Evolutionary conservation across 2,888 invertebrate genomes (phyloP), one percentile per base, ranked within the genome.

Genomic region (Acrobasis repandana): DNA sequence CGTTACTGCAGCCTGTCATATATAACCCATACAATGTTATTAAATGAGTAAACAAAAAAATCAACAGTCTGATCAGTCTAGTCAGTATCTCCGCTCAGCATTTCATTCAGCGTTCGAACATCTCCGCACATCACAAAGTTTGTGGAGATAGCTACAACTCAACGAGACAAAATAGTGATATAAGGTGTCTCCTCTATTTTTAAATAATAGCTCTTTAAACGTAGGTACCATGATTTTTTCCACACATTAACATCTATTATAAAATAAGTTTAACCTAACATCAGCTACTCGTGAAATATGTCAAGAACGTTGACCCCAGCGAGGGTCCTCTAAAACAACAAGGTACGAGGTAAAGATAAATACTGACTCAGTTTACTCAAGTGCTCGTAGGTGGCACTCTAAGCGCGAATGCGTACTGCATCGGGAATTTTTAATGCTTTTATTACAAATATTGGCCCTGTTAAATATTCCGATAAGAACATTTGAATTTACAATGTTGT

Each of bases 311-410:
- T 83, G 83, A 86, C 86, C 87, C 71, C 70, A 69, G 71, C 73
- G 76, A 76, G 75, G 75, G 73, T 77, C 52, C 80, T 80, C 80
- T 86, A 84, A 82, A 83, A 86, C 82, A 85, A 87, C 84, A 83
- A 75, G 75, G 74, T 74, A 75, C 75, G 76, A 82, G 77, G 79
- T 78, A 79, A 86, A 88, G 82, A 80, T 78, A 88, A 88, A 90
- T 81, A 88, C 52, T 16, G 60, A 46, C 47, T 33, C 52, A 47
- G 60, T 60, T 60, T 60, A 33, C 51, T 52, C 60, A 60, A 60
- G 60, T 60, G 60, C 34, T 47, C 46, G 48, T 58, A 58, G 57
- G 57, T 51, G 60, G 52, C 38, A 20, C 60, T 46, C 48, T 34
- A 10, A 33, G 10, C 47, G 43, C 43, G 8, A 52, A 34, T 46